Base-by-base conservation (phyloP, 2,797 vertebrate species). In the Anabacerthia variegaticeps region DNA sequence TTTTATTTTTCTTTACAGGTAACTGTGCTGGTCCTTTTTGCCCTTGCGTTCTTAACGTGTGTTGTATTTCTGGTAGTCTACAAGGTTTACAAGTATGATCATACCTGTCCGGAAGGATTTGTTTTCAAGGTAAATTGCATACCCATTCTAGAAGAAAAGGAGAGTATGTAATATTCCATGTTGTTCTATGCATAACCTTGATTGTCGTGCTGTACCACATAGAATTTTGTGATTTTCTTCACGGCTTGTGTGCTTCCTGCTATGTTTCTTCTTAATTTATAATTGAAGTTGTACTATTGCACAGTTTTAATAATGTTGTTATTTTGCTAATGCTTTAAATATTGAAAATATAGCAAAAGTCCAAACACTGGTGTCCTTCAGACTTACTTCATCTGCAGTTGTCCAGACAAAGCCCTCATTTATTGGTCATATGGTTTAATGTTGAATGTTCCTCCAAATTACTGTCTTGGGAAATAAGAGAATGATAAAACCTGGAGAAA, bases 11-110 rank as follows among this genome's bases (percentile, higher is more conserved):
- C 44, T 88, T 95, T 78, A 10, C 96, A 99, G 99, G 98, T 99
- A 87, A 99, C 99, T 3, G 97, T 99, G 97, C 98, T 99, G 97
- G 98, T 99, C 95, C 98, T 99, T 94, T 99, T 99, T 69, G 99
- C 99, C 63, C 98, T 99, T 97, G 99, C 99, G 1, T 99, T 99
- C 97, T 97, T 99, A 97, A 98, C 99, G 4, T 99, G 99, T 52
- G 98, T 99, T 77, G 99, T 99, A 95, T 99, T 99, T 97, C 98
- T 99, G 98, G 99, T 99, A 6, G 99, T 99, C 98, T 99, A 99
- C 98, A 99, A 99, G 98, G 98, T 99, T 96, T 99, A 99, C 97
- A 99, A 99, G 97, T 99, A 99, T 10, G 99, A 99, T 92, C 99
- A 99, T 79, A 98, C 99, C 36, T 99, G 99, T 97, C 99, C 99